phyloP scores from a whole-genome alignment of 64 coral and sea anemone genomes.

The Astreopora myriophthalma region DNA sequence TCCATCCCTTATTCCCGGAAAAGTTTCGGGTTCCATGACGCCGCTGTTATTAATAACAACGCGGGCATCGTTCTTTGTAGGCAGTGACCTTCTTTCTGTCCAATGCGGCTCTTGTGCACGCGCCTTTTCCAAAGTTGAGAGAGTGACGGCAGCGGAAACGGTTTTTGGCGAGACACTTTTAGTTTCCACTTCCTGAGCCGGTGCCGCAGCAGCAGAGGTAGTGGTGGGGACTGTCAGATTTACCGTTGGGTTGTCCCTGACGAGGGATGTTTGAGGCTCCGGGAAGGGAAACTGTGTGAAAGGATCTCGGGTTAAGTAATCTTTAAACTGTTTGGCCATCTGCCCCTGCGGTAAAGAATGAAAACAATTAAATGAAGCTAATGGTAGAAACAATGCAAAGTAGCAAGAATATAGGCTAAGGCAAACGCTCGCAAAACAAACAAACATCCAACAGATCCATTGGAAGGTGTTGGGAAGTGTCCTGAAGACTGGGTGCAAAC shows the following conservation, averaged over 20 bases:
- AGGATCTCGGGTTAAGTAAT: slow-evolving; percentile 32
- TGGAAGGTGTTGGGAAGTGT: too few relatives aligned
- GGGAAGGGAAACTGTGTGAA: slow-evolving; percentile 22
- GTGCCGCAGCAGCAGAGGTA: not conserved
- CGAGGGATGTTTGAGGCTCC: not conserved
- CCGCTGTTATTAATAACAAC: not conserved
- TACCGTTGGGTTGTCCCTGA: not conserved
- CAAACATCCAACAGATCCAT: too few relatives aligned
- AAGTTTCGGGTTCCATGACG: not conserved
- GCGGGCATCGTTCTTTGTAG: not conserved
- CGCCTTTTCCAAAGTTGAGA: slow-evolving; percentile 53
- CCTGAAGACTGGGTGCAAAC: too few relatives aligned
- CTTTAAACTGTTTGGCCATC: slow-evolving; percentile 45
- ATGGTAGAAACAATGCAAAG: not conserved
- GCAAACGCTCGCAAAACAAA: not conserved
- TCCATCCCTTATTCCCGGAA: not conserved
- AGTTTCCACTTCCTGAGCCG: not conserved
- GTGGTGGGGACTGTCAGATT: not conserved
- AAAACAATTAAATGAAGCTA: not conserved
- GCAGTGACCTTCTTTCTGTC: not conserved
- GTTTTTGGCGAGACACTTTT: slow-evolving; percentile 40
- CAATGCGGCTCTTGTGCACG: not conserved
- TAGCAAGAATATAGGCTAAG: not conserved
- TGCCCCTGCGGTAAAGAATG: slow-evolving; percentile 2
- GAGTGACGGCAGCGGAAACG: slow-evolving; percentile 50